Percentiles rank a stretch among this genome's conserved stretches.
These are phyloP conservation scores for Isichthys henryi DNA, from an alignment of 2,113 vertebrate species.

Conservation along the genomic window DNA sequence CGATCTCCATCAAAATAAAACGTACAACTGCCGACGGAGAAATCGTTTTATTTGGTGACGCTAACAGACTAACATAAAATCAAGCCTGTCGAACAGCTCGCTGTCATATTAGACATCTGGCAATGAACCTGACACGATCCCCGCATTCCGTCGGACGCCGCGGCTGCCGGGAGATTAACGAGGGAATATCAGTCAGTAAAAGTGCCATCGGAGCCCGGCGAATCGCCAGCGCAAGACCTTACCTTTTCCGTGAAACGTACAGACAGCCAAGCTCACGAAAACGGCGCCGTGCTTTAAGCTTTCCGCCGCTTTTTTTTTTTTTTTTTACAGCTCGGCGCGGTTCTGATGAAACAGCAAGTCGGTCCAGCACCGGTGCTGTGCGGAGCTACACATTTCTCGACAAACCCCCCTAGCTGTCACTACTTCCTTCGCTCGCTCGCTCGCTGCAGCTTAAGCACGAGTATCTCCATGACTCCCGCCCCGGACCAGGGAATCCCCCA, in stretches of 20 bases:
- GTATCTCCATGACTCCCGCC: not conserved
- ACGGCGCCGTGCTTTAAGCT: not conserved
- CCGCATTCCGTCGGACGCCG: not conserved
- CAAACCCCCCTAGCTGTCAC: constrained; percentile 6
- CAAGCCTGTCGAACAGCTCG: not conserved
- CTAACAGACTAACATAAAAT: not conserved
- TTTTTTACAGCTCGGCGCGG: not conserved
- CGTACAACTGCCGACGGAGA: not conserved
- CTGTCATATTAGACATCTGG: not conserved
- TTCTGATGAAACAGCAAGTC: not conserved
- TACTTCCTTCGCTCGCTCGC: not conserved
- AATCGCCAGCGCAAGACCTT: not conserved
- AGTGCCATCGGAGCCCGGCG: not conserved
- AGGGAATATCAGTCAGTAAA: not conserved
- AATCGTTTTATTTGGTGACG: not conserved
- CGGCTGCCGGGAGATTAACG: not conserved
- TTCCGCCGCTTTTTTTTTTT: not conserved
- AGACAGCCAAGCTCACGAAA: not conserved
- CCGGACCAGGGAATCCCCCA: constrained; percentile 19
- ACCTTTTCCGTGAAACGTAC: constrained; percentile 9
- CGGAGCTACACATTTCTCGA: not conserved
- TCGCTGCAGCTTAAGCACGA: not conserved
- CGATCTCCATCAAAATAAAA: not conserved
- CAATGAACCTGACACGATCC: no score
- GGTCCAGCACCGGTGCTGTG: not conserved